Base-by-base conservation (phyloP, 2,888 invertebrate genomes). In the Diarsia rubi region DNA sequence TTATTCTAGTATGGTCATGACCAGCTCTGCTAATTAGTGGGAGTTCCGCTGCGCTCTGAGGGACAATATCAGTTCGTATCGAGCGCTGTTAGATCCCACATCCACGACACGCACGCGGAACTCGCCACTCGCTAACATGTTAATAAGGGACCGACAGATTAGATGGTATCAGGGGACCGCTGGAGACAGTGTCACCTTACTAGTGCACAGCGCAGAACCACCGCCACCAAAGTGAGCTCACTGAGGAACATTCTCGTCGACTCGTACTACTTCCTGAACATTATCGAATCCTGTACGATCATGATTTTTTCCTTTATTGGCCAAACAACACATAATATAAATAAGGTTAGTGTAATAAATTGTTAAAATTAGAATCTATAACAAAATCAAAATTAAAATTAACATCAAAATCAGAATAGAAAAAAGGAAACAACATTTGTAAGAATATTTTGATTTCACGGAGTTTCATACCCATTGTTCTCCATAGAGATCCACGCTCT, bases 41-140 rank as follows among this genome's bases (percentile, higher is more conserved):
- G 16, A 59, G 21, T 37, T 16, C 16, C 27, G 3, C 12, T 24
- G 9, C 21, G 9, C 37, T 4, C 21, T 49, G 54, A 42, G n/a
- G 14, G 69, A 74, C 73, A 71, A 49, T 74, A 74, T 73, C 83
- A 59, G 63, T 31, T 54, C 27, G 64, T 78, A 70, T 81, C 74
- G 64, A 62, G 24, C 57, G 37, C 67, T 75, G 70, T 73, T 76
- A 78, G 78, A 78, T 74, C 63, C 60, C 37, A 57, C 65, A 62
- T 73, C 79, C 68, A 16, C 24, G 16, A 59, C 74, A 64, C 73
- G 81, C 78, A 78, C 67, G 65, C 73, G 81, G 74, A 81, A 84
- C 81, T 27, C 12, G 14, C 49, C 12, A 14, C 73, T 71, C 71
- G 70, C 80, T 83, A 74, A 66, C 68, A 78, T 85, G 59, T 67